A percentile compares a stretch with the other conserved stretches of the same genome.
phyloP scores from a whole-genome alignment of 2,113 vertebrate genomes.

The Callopanchax toddi region DNA sequence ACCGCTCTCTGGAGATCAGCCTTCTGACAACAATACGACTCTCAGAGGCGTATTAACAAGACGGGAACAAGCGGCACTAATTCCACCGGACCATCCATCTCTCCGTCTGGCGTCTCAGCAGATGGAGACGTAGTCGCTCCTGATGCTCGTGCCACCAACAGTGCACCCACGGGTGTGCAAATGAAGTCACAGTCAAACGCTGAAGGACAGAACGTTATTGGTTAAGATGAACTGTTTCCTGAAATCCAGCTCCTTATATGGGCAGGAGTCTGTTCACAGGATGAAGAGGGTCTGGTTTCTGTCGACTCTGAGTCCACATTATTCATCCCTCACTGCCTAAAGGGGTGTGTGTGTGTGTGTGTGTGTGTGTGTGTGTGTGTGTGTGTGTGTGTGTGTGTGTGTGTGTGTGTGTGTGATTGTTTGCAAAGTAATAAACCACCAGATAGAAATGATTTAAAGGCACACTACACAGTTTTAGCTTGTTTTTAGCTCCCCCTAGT shows the following conservation, averaged over 20 bases:
- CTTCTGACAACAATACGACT: constrained; percentile 37
- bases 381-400: too few species aligned
- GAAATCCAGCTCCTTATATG: background rate
- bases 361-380: too few species aligned
- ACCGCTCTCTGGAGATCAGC: constrained; percentile 47
- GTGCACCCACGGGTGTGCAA: constrained; percentile 45
- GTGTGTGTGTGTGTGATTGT: too few species aligned
- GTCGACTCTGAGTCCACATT: too few species aligned
- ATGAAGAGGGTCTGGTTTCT: too few species aligned
- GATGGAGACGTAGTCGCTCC: constrained; percentile 57
- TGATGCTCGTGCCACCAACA: constrained; percentile 53
- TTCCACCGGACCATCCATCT: constrained; percentile 54
- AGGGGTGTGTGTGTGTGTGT: too few species aligned
- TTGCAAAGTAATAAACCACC: too few species aligned
- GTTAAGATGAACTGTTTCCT: constrained; percentile 20
- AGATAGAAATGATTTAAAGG: too few species aligned
- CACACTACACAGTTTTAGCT: too few species aligned
- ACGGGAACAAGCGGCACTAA: constrained; percentile 61
- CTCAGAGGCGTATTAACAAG: constrained; percentile 65
- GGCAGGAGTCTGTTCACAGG: too few species aligned
- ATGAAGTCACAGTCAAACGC: constrained; percentile 30
- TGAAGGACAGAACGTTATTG: constrained; percentile 43
- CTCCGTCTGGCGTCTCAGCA: constrained; percentile 45
- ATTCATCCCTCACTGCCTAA: too few species aligned
- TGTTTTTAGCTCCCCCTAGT: too few species aligned